Conservation (phyloP, 2,888 invertebrate genomes). For the Antheraea assamensis region DNA sequence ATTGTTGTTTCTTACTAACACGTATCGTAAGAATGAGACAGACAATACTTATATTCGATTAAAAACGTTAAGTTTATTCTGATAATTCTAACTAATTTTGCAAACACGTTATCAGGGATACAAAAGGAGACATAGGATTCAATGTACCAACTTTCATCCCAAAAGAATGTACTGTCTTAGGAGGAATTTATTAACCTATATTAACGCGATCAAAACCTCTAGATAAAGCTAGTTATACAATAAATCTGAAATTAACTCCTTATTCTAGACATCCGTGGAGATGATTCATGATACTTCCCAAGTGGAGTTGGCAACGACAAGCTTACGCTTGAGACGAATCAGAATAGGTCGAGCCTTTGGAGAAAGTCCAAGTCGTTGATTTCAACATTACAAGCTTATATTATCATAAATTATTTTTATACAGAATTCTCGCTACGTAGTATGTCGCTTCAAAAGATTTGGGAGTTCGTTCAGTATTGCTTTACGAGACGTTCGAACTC, state of each 20-base stretch:
- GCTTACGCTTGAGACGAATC: conserved; percentile 13
- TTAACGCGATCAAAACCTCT: too few species aligned
- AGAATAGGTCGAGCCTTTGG: conserved; percentile 11
- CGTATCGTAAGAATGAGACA: neutral
- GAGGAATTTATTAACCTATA: too few species aligned
- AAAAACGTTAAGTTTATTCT: too few species aligned
- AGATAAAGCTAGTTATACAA: neutral
- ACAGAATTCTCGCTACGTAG: neutral
- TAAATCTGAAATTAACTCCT: neutral
- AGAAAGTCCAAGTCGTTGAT: conserved; percentile 12
- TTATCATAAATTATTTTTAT: neutral
- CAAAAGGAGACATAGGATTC: too few species aligned
- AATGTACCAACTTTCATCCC: too few species aligned
- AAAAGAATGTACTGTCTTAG: too few species aligned
- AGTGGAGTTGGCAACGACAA: conserved; percentile 14
- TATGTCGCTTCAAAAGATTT: too few species aligned
- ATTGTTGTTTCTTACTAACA: neutral
- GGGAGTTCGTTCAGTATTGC: too few species aligned
- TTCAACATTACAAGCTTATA: neutral
- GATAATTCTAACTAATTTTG: too few species aligned
- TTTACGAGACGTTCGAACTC: too few species aligned
- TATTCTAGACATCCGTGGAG: neutral
- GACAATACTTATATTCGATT: neutral
- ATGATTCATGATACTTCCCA: conserved; percentile 12
- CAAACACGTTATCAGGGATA: too few species aligned